Evolutionary conservation across 1,140 invertebrate genomes (phyloP).

Genomic region (Panagrolaimus sp.): DNA sequence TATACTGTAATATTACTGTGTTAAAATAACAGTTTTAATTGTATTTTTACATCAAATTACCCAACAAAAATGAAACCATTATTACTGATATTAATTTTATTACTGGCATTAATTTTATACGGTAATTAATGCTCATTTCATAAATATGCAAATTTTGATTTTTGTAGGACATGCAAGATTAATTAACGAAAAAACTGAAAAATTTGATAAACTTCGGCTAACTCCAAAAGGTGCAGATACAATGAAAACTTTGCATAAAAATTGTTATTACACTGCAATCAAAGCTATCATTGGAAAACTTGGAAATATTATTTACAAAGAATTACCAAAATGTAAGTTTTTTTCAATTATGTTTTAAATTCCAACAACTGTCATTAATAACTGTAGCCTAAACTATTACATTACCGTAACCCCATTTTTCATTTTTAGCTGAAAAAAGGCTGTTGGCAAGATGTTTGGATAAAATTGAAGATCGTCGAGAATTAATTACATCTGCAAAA

Average conservation of each 20-base stretch:
- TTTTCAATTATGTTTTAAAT: too few species aligned
- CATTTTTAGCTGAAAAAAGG: not conserved
- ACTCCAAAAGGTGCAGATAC: constrained; percentile 21
- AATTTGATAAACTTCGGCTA: constrained; percentile 27
- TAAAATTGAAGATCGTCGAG: constrained; percentile 13
- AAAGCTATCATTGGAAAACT: constrained; percentile 38
- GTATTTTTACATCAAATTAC: too few species aligned
- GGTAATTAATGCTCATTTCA: too few species aligned
- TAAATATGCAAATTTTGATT: too few species aligned
- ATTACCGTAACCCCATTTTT: not conserved
- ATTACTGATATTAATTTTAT: too few species aligned
- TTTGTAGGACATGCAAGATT: not conserved
- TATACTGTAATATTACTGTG: too few species aligned
- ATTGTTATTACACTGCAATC: constrained; percentile 30
- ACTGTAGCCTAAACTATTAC: too few species aligned
- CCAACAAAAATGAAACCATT: too few species aligned
- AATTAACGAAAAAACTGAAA: constrained; percentile 18
- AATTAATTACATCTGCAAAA: not conserved
- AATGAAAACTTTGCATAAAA: constrained; percentile 26
- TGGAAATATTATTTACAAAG: constrained; percentile 27
- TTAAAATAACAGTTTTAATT: too few species aligned
- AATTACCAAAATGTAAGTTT: constrained; percentile 13
- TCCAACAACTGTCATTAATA: too few species aligned
- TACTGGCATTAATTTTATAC: too few species aligned
- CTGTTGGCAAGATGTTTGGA: not conserved